These are phyloP conservation scores for Mizuhopecten yessoensis DNA, from an alignment of 1,140 invertebrate genomes.

Conservation along the genomic window DNA sequence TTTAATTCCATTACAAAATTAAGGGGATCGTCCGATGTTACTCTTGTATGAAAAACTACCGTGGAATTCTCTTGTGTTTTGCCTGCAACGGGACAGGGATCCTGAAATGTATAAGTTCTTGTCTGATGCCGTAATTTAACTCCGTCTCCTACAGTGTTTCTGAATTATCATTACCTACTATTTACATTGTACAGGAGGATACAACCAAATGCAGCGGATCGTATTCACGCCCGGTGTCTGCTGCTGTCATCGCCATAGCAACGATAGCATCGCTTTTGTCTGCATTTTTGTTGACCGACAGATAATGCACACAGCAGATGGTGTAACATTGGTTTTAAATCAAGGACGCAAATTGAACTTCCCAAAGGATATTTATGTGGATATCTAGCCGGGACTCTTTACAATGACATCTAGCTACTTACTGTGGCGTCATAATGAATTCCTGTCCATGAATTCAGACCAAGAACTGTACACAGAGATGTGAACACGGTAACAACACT, in stretches of 20 bases:
- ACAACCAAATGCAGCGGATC: slow-evolving; percentile 62
- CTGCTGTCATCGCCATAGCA: slow-evolving; percentile 54
- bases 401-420: not conserved
- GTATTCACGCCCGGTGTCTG: slow-evolving; percentile 62
- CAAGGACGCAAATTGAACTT: not conserved
- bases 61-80: no score
- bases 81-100: no score
- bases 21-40: no score
- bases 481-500: not conserved
- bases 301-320: not conserved
- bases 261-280: slow-evolving; percentile 56
- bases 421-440: not conserved
- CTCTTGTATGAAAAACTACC: no score
- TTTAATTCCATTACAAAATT: no score
- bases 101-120: no score
- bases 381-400: not conserved
- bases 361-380: not conserved
- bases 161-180: not conserved
- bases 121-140: no score
- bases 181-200: slow-evolving; percentile 64
- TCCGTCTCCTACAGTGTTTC: not conserved
- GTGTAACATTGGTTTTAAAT: not conserved
- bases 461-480: not conserved
- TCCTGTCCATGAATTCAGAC: slow-evolving; percentile 23
- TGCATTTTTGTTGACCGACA: not conserved